A percentile compares a stretch with the other conserved stretches of the same genome.
Evolutionary conservation across 2,888 invertebrate genomes (phyloP).

Genomic region (Miltochrista miniata): DNA sequence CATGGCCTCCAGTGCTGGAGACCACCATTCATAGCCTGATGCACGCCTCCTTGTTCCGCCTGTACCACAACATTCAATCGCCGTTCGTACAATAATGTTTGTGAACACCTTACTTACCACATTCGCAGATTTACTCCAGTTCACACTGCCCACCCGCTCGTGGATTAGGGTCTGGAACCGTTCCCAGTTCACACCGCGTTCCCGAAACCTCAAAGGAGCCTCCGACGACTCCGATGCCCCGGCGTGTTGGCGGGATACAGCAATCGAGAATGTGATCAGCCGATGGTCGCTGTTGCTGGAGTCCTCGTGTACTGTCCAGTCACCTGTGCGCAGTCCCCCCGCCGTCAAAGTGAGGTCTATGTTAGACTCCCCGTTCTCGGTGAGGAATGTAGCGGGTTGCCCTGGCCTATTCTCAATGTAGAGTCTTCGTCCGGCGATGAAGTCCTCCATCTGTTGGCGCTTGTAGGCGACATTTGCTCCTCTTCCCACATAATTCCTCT

Average conservation of each 20-base stretch:
- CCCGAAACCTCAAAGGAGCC: not conserved
- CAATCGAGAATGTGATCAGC: conserved; percentile 13
- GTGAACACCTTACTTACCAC: conserved; percentile 8
- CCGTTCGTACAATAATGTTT: not conserved
- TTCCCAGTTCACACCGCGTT: not conserved
- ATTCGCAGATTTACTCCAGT: too few species aligned
- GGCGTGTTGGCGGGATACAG: not conserved
- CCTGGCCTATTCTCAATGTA: not conserved
- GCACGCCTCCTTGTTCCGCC: not conserved
- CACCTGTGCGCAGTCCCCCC: conserved; percentile 5
- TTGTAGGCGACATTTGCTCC: conserved; percentile 7
- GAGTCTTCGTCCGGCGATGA: not conserved
- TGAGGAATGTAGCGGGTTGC: conserved; percentile 16
- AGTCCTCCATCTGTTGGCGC: not conserved
- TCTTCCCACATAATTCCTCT: conserved; percentile 19
- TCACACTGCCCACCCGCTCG: too few species aligned
- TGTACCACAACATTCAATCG: not conserved
- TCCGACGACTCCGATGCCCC: not conserved
- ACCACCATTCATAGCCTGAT: conserved; percentile 17
- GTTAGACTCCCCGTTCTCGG: conserved; percentile 23
- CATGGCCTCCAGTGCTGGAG: conserved; percentile 1
- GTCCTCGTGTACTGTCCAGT: conserved; percentile 25
- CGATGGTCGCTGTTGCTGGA: conserved; percentile 31
- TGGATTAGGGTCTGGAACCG: not conserved
- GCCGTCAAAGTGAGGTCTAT: conserved; percentile 30